Base-by-base conservation (phyloP, 2,888 invertebrate species). In the Ditula angustiorana region DNA sequence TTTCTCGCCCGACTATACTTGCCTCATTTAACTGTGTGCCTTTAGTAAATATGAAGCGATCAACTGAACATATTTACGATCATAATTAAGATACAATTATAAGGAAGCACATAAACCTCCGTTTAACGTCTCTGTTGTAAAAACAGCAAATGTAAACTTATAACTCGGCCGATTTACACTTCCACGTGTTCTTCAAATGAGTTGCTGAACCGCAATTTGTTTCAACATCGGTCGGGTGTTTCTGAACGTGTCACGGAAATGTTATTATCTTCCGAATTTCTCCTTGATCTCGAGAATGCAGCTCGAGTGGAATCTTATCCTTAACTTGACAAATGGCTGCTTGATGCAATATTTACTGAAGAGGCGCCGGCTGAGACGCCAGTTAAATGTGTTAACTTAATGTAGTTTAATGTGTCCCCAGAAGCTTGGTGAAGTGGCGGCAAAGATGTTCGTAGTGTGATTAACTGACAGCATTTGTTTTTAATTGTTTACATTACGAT, bases 21-120 rank as follows among this genome's bases (percentile, higher is more conserved):
- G n/a, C n/a, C n/a, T n/a, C n/a, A n/a, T n/a, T n/a, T 28, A 28
- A 28, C 4, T 7, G 4, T 5, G 5, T 7, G 24, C 46, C 24
- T 46, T 46, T 16, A 8, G 5, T 10, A 50, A 55, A 55, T 24
- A 24, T 41, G 21, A 55, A 44, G 30, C 10, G 5, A 23, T 33
- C 7, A 52, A 28, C 30, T 23, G 33, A 23, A 33, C 30, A 23
- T 63, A 52, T 52, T 57, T 63, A 64, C 46, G 64, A 59, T 46
- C 21, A 35, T 64, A 46, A 58, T 64, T 52, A 57, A 49, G 56
- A 52, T 46, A 63, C 63, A 58, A 58, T 63, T 64, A 64, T 64
- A 57, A 64, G 64, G 64, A 64, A 64, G 58, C 52, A 52, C 24
- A 30, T 44, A 61, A 50, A 61, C 26, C 26, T 23, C 10, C 35